A percentile compares a stretch with the other conserved stretches of the same genome.
Conservation (phyloP, 2,888 invertebrate species). For the Ferdinandea cuprea region DNA sequence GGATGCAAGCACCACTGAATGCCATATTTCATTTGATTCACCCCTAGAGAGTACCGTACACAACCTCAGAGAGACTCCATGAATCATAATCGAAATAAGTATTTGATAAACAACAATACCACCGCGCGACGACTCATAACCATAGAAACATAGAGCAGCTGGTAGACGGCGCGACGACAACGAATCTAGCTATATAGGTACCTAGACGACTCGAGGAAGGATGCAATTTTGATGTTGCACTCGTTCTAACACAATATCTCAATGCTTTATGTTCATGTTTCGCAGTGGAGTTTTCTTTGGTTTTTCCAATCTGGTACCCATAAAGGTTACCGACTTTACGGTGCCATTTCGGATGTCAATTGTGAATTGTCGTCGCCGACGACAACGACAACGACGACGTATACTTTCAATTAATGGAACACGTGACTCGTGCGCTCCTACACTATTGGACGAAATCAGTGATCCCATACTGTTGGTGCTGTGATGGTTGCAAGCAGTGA, state of each 20-base stretch:
- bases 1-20: slow-evolving; percentile 56
- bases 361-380: slow-evolving; percentile 55
- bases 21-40: slow-evolving; percentile 47
- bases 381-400: slow-evolving; percentile 20
- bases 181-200: no score
- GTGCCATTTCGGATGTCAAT: slow-evolving; percentile 69
- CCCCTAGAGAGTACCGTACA: slow-evolving; percentile 6
- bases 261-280: slow-evolving; percentile 21
- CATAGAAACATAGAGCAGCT: not conserved
- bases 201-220: slow-evolving; percentile 13
- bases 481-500: slow-evolving; percentile 6
- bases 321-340: slow-evolving; percentile 51
- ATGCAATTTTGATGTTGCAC: slow-evolving; percentile 52
- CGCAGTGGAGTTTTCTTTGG: slow-evolving; percentile 24
- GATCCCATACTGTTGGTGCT: slow-evolving; percentile 15
- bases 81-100: slow-evolving; percentile 47
- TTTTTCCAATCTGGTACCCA: slow-evolving; percentile 48
- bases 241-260: slow-evolving; percentile 9
- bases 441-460: slow-evolving; percentile 22
- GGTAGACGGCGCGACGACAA: not conserved
- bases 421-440: slow-evolving; percentile 57
- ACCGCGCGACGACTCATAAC: not conserved
- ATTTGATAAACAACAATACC: slow-evolving; percentile 6
- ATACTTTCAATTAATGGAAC: slow-evolving; percentile 67
- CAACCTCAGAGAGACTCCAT: not conserved